Base-by-base conservation (phyloP, 2,113 vertebrate genomes). In the Mirounga angustirostris region DNA sequence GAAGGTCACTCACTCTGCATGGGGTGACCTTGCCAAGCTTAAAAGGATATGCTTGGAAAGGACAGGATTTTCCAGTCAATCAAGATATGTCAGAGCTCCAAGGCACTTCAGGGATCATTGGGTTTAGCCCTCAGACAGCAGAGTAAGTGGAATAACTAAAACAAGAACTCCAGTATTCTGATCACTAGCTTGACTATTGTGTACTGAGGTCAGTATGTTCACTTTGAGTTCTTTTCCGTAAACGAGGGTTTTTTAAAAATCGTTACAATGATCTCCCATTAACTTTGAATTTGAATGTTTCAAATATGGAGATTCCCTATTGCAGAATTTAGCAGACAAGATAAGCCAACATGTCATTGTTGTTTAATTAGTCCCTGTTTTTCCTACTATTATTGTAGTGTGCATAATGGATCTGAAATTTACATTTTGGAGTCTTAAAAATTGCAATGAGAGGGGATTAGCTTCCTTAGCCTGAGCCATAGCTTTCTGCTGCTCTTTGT, bases 391-490 rank as follows among this genome's bases (percentile, higher is more conserved):
- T 90, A 73, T 24, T 9, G 30, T 4, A 76, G 4, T 30, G 3
- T 84, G n/a, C 30, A 33, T 74, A 15, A 24, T 19, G 24, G 26
- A 46, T 76, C 15, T 88, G 24, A 92, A 73, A 76, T 87, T 59
- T 96, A 67, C 52, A 90, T 50, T 94, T 87, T 33, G 61, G 71
- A 73, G 9, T 93, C 93, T 95, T 94, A 91, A 90, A 92, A 54
- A 71, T 95, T 98, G 94, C 91, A 33, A 3, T 2, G 18, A 90
- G 61, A 96, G 82, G 63, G 61, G 54, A 92, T 94, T 96, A 80
- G 28, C 74, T 97, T 86, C 59, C 94, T 97, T 86, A 58, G 16
- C 88, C 63, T 97, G 76, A 79, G 52, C 65, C 8, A 26, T 59
- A 8, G 1, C 58, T 84, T 92, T 93, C 36, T 88, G 59, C 61